Evolutionary conservation across 1,140 invertebrate genomes (phyloP), one percentile per base, ranked within the genome.

Genomic region (Lycorma delicatula): DNA sequence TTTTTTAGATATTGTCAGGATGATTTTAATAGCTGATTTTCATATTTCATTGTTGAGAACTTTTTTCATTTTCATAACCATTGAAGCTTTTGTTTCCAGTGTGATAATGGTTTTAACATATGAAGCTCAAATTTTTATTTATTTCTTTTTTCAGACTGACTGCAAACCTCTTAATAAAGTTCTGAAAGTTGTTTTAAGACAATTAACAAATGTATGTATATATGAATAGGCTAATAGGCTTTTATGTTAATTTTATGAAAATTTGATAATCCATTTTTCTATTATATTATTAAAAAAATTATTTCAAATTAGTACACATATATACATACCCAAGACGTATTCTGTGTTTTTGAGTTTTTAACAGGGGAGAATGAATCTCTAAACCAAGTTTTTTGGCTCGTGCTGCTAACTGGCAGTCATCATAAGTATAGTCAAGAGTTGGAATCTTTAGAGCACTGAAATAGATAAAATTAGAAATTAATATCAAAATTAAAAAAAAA

Each of bases 341-440:
- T 50, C 89, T 78, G 7, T 90, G 73, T 64, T 91, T 88, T 60
- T 84, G 80, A 49, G 84, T 83, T 67, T 92, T 88, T 3, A 93
- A 80, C 27, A 91, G 78, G 13, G 77, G 80, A 11, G 84, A 80
- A 5, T 84, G 81, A 60, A 81, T 77, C 0, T 89, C 88, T 16
- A 94, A 75, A 61, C 89, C 84, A 60, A 92, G 77, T 65, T 86
- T 82, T 65, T 87, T 86, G 6, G 91, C 91, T 63, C 83, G 81
- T 26, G 80, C 81, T 73, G 93, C 89, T 29, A 94, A 76, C 58
- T 86, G 79, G 65, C 91, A 93, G 74, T 96, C 93, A 70, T 94
- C 91, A 70, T 90, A 96, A 0, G 91, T 89, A 69, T 93, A 93
- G 72, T 95, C 90, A n/a, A 89, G 83, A 0, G 89, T 85, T 3